Conservation (phyloP, 92 coral and sea anemone species). For the Muricea muricata region DNA sequence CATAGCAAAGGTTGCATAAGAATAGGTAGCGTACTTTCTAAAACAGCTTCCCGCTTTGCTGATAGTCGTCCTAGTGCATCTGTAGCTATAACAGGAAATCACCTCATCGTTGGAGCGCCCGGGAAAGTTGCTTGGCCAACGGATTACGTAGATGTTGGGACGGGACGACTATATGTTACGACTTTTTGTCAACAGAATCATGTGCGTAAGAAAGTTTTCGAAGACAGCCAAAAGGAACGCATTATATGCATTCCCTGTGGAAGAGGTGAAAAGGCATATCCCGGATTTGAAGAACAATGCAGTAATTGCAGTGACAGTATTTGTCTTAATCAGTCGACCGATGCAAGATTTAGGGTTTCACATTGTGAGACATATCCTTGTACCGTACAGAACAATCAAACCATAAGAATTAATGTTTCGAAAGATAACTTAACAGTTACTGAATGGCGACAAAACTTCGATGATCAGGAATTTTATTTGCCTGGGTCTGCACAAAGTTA, state of each 20-base stretch:
- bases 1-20: slow-evolving; percentile 62
- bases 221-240: slow-evolving; percentile 58
- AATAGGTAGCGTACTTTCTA: slow-evolving; percentile 73
- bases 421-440: slow-evolving; percentile 25
- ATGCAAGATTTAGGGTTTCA: slow-evolving; percentile 7
- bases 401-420: neutral
- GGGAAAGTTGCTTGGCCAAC: slow-evolving; percentile 81
- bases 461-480: slow-evolving; percentile 13
- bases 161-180: slow-evolving; percentile 82
- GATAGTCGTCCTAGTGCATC: slow-evolving; percentile 80
- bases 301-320: slow-evolving; percentile 23
- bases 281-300: slow-evolving; percentile 81
- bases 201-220: slow-evolving; percentile 64
- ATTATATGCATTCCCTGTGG: slow-evolving; percentile 77
- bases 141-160: slow-evolving; percentile 69
- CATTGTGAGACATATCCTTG: slow-evolving; percentile 32
- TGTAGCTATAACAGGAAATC: slow-evolving; percentile 63
- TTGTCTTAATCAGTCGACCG: neutral
- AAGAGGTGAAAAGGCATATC: slow-evolving; percentile 74
- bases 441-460: neutral
- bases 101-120: slow-evolving; percentile 84
- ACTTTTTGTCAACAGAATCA: slow-evolving; percentile 79
- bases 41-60: slow-evolving; percentile 74
- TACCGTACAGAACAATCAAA: neutral
- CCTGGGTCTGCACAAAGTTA: slow-evolving; percentile 34